Base-by-base conservation (phyloP, 2,888 invertebrate species). In the Acholoe squamosa region DNA sequence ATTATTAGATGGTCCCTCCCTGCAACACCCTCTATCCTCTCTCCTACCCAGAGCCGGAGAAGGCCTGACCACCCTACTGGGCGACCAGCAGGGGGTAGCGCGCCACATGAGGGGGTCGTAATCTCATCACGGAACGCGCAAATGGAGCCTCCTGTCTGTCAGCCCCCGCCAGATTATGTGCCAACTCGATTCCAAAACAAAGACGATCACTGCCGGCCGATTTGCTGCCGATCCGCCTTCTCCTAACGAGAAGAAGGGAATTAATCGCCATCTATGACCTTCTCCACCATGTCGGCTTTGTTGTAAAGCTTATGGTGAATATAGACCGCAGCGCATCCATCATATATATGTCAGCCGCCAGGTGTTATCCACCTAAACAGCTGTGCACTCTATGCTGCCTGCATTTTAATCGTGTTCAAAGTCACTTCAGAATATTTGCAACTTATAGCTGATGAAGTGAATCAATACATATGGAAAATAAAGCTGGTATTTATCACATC, bases 101-200 rank as follows among this genome's bases (percentile, higher is more conserved):
- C 22, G 61, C 12, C 61, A 61, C 61, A 61, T 61, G 61, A n/a
- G n/a, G 61, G n/a, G 61, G n/a, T 61, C 61, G 61, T 80, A 80
- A 80, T 80, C 34, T 43, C 43, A 80, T 80, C 80, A 80, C 7
- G 33, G 5, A 80, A 12, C 80, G 12, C 12, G 86, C 54, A 86
- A 86, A 86, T 86, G 86, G 86, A 86, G 54, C 22, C 54, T 86
- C 86, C 54, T 56, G 52, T 52, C 56, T 54, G 54, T 0, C 0
- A 54, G 86, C 7, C 28, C 10, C 54, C 52, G 22, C 86, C 54
- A 52, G 86, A 86, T 54, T 86, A 54, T 12, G 86, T 54, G 86
- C 14, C 86, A 86, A 86, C 86, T 86, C 86, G 54, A 86, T 86
- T 86, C 19, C 56, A 31, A 86, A 54, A 86, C 86, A 86, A 86